phyloP scores from a whole-genome alignment of 1,140 invertebrate species.

The Macrotrachela quadricornifera region DNA sequence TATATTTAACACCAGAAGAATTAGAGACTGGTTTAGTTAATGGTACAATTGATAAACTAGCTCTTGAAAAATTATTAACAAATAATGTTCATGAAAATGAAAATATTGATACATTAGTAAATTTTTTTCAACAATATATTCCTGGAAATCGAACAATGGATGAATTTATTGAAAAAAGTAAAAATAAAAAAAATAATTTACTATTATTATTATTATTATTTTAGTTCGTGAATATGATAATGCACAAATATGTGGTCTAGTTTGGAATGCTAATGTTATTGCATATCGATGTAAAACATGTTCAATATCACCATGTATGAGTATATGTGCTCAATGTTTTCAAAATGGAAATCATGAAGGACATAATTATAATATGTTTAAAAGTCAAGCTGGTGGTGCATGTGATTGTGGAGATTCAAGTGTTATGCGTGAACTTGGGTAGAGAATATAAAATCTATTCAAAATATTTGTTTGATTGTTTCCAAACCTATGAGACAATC shows the following conservation, averaged over 20 bases:
- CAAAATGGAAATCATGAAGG: conserved; percentile 82
- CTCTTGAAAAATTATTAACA: no score
- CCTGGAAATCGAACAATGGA: no score
- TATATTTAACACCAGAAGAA: no score
- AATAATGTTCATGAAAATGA: no score
- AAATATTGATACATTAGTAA: no score
- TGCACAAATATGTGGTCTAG: conserved; percentile 80
- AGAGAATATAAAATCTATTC: conserved; percentile 54
- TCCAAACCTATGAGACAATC: no score
- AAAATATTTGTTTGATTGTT: conserved; percentile 22
- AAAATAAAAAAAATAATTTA: no score
- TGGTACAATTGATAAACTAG: no score
- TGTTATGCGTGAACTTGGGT: conserved; percentile 20
- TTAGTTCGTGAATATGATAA: conserved; percentile 50
- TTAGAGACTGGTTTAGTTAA: no score
- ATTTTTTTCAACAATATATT: no score
- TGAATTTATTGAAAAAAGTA: no score
- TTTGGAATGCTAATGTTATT: conserved; percentile 93
- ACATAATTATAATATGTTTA: conserved; percentile 97
- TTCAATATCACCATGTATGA: conserved; percentile 94
- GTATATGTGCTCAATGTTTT: conserved; percentile 87
- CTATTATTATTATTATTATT: no score
- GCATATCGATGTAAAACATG: conserved; percentile 91
- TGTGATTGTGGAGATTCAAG: conserved; percentile 93
- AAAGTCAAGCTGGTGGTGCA: conserved; percentile 80